These are phyloP conservation scores for Nomada ferruginata DNA, from an alignment of 2,888 invertebrate species.

Conservation along the genomic window DNA sequence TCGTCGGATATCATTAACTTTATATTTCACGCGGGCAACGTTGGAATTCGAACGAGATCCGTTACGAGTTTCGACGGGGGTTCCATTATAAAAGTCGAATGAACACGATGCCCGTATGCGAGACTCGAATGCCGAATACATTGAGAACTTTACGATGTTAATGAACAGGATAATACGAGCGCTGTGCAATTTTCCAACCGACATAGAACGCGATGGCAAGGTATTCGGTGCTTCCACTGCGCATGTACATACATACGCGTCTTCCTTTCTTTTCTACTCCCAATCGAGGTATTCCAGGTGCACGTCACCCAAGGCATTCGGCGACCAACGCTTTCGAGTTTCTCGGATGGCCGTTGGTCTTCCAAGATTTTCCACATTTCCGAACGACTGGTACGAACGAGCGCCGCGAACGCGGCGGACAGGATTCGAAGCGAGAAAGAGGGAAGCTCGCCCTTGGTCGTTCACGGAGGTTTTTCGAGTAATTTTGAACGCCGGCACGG, in stretches of 20 bases:
- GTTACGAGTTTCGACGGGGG: too few relatives aligned
- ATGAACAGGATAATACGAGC: too few relatives aligned
- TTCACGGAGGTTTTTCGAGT: constrained; percentile 1
- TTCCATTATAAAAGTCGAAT: too few relatives aligned
- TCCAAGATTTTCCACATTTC: too few relatives aligned
- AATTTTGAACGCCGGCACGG: neutral
- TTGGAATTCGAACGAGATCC: too few relatives aligned
- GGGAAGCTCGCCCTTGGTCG: neutral
- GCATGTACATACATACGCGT: neutral
- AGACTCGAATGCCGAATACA: neutral
- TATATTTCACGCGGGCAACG: neutral
- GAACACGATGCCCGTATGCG: too few relatives aligned
- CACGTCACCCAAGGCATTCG: neutral
- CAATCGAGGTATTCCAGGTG: too few relatives aligned
- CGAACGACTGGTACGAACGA: too few relatives aligned
- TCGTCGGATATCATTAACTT: neutral
- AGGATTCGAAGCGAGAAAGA: too few relatives aligned
- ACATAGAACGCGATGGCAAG: neutral
- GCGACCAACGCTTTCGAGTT: neutral
- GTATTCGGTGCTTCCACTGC: neutral
- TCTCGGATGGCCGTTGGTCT: too few relatives aligned
- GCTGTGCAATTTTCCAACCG: neutral
- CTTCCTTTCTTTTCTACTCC: neutral
- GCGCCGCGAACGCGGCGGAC: too few relatives aligned
- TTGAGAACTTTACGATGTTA: neutral